Base-by-base conservation (phyloP, 1,140 invertebrate genomes). In the Varroa destructor region DNA sequence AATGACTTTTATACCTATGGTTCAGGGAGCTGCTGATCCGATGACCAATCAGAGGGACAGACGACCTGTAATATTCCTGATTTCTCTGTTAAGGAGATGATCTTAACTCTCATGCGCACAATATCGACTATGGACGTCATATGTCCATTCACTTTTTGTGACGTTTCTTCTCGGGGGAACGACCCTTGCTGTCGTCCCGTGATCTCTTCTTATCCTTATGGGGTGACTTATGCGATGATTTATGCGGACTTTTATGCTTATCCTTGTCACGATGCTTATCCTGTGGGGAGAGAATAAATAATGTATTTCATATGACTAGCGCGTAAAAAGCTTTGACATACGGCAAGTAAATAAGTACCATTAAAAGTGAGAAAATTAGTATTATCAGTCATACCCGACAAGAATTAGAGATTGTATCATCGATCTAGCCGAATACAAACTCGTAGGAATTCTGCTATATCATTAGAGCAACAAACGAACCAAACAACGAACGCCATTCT, bases 141-240 rank as follows among this genome's bases (percentile, higher is more conserved):
- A 1, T 36, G 4, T 67, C 12, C 46, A 37, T 40, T 67, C 61
- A 67, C 8, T 67, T 67, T 40, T 37, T 67, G 61, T 67, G 61
- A 2, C 37, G 40, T 8, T 67, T 67, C 8, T 67, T 67, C 12
- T 67, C 61, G 40, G 61, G 61, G 12, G 61, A 67, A 0, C 61
- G 61, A 12, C 61, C 61, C 46, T 67, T 67, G 37, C 61, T 67
- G 3, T 67, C 61, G 61, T 67, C 61, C n/a, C 61, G 61, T 43
- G 14, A 1, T 2, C 61, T 12, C 37, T 67, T 67, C 61, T 67
- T 67, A 46, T 46, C 46, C 36, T 67, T 67, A 8, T 37, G 40
- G 14, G 61, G 61, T 67, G 61, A 67, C 46, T 67, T 67, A 67
- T 67, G 61, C 12, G 61, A 40, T 25, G 61, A 67, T 40, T 67